Conservation (phyloP, 2,113 vertebrate species). For the crab-eating macaque (Macaca fascicularis) region DNA sequence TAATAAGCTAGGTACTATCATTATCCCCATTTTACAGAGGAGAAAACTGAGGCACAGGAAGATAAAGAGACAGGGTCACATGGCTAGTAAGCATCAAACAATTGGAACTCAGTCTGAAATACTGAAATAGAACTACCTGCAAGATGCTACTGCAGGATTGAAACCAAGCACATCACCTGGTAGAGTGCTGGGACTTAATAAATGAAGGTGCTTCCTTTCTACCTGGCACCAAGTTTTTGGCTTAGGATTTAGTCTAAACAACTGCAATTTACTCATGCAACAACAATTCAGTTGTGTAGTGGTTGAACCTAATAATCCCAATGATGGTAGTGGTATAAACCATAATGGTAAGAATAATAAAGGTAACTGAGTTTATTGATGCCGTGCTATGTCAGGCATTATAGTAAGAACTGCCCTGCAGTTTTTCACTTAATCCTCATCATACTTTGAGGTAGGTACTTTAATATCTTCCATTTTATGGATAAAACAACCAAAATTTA, state of each 20-base stretch:
- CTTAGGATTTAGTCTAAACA: not conserved
- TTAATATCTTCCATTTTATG: not conserved
- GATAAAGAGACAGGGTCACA: not conserved
- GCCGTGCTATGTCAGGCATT: not conserved
- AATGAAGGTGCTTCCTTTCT: not conserved
- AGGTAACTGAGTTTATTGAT: not conserved
- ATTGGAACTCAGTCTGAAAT: not conserved
- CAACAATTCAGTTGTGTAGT: not conserved
- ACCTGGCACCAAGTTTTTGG: not conserved
- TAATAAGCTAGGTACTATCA: not conserved
- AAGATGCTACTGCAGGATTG: not conserved
- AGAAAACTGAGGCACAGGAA: not conserved
- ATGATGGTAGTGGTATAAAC: not conserved
- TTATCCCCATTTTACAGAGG: not conserved
- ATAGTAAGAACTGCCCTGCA: not conserved
- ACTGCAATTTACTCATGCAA: not conserved
- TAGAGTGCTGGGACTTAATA: too few species aligned
- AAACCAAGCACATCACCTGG: not conserved
- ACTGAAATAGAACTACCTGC: not conserved
- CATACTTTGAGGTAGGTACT: not conserved
- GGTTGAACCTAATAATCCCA: not conserved
- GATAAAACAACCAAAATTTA: not conserved
- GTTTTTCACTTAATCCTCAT: not conserved
- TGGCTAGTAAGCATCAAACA: not conserved
- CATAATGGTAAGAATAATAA: not conserved